Evolutionary conservation across 2,113 vertebrate genomes (phyloP).

Genomic region (Pipa parva): DNA sequence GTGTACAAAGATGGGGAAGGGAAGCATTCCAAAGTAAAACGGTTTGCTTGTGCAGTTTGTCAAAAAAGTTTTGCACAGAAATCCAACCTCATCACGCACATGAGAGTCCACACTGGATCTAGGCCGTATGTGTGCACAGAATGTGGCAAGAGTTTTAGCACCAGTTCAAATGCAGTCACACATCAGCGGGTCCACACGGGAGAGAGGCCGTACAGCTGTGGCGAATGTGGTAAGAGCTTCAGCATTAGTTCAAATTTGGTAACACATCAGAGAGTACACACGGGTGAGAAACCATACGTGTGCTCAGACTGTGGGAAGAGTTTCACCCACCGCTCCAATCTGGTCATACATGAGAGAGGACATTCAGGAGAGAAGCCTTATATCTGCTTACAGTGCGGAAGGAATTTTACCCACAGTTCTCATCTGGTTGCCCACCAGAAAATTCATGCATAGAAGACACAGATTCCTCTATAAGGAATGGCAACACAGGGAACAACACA

Average conservation of each 20-base stretch:
- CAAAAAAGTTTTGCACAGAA: slow-evolving; percentile 29
- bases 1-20: background rate
- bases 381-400: slow-evolving; percentile 10
- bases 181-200: slow-evolving; percentile 26
- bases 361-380: slow-evolving; percentile 37
- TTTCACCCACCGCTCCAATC: slow-evolving; percentile 34
- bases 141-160: slow-evolving; percentile 34
- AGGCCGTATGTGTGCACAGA: slow-evolving; percentile 27
- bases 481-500: no score
- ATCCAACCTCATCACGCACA: slow-evolving; percentile 28
- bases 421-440: slow-evolving; percentile 32
- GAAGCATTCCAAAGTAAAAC: background rate
- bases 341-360: slow-evolving; percentile 27
- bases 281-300: slow-evolving; percentile 33
- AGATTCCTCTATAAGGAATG: no score
- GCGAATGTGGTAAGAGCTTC: slow-evolving; percentile 30
- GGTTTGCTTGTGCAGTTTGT: slow-evolving; percentile 22
- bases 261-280: slow-evolving; percentile 32
- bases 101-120: slow-evolving; percentile 15
- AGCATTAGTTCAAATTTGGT: slow-evolving; percentile 32
- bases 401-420: slow-evolving; percentile 27
- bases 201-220: slow-evolving; percentile 23
- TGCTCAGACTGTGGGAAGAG: slow-evolving; percentile 36
- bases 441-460: slow-evolving; percentile 18
- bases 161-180: slow-evolving; percentile 20